Conservation (phyloP, 2,888 invertebrate genomes). For the Agrotis puta region DNA sequence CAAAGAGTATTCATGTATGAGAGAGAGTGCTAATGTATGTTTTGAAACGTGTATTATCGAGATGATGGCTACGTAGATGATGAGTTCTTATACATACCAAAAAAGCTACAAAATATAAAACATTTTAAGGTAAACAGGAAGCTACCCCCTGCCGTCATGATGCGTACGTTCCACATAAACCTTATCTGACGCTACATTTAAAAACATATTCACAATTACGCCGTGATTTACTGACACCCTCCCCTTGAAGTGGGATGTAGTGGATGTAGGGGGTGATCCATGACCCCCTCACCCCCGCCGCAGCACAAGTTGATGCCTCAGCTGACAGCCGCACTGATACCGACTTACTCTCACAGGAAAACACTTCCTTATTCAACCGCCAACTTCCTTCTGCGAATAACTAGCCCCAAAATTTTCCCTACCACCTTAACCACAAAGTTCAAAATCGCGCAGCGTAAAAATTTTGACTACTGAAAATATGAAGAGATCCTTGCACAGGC, state of each 20-base stretch:
- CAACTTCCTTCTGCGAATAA: constrained; percentile 54
- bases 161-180: constrained; percentile 29
- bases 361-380: constrained; percentile 79
- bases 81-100: background rate
- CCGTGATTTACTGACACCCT: constrained; percentile 47
- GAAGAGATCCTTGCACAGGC: constrained; percentile 73
- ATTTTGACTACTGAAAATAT: constrained; percentile 57
- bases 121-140: constrained; percentile 24
- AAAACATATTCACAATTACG: constrained; percentile 58
- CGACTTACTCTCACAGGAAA: constrained; percentile 79
- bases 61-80: too few species aligned
- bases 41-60: background rate
- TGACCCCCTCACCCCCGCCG: background rate
- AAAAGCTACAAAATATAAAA: background rate
- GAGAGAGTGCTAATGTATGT: background rate
- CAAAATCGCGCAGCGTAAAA: constrained; percentile 56
- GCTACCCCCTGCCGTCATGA: background rate
- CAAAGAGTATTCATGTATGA: too few species aligned
- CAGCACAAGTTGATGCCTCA: constrained; percentile 65
- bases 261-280: background rate
- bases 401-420: constrained; percentile 35
- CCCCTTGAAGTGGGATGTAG: constrained; percentile 26
- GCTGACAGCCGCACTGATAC: constrained; percentile 77
- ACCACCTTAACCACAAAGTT: constrained; percentile 47
- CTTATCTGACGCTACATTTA: constrained; percentile 52